Evolutionary conservation across 2,113 vertebrate species (phyloP), one percentile per base, ranked within the genome.

Genomic region (Hyla sarda): DNA sequence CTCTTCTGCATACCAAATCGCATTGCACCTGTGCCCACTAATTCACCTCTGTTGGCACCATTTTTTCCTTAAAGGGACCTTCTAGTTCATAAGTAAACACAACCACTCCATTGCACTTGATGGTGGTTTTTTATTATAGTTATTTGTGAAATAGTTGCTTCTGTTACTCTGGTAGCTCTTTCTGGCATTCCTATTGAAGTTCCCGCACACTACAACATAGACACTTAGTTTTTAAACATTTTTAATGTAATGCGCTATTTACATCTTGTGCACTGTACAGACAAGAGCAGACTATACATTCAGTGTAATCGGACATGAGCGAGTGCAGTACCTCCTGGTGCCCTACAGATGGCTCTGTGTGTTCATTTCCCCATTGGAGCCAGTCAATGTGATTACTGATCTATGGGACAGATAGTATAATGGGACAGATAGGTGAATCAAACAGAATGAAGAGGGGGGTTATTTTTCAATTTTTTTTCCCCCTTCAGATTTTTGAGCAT

Each of bases 271-370:
- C 37, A 74, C 41, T 14, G 72, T 77, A 77, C 74, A 76, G 25
- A 25, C 41, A 50, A 77, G 25, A 77, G 54, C n/a, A 32, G 19
- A 77, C 47, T 30, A 54, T 77, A 77, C 74, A 77, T 77, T 77
- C 73, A 76, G 47, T 14, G 16, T 77, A 77, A 30, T 10, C 19
- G 8, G 28, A 12, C 16, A 41, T 41, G 25, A 75, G 41, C 73
- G 47, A 10, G 48, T 52, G 74, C 48, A 77, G 25, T 52, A 77
- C 10, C 16, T 11, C 7, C 74, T 32, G 25, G 16, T 0, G 9
- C 16, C 8, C 48, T 77, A 32, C 9, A 21, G 28, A 34, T 50
- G 73, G 45, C 25, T n/a, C 14, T 54, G 25, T 69, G 19, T 30
- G 14, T 76, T 25, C 8, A 37, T 28, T 48, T 75, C 25, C 12